Percentiles rank a stretch among this genome's conserved stretches.
These are phyloP conservation scores for Leucozona laternaria DNA, from an alignment of 2,888 invertebrate species.

Conservation along the genomic window DNA sequence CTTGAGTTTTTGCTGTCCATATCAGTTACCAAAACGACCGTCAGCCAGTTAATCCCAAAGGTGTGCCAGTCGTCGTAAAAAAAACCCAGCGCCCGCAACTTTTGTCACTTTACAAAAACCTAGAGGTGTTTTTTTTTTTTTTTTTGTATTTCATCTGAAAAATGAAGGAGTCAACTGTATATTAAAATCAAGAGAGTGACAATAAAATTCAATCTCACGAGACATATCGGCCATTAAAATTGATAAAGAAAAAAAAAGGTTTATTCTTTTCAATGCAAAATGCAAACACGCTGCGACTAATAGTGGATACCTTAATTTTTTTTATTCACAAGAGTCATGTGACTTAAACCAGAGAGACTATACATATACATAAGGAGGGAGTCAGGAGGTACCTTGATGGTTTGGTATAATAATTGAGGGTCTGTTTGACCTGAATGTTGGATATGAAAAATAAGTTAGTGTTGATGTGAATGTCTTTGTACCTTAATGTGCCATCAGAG, in stretches of 20 bases:
- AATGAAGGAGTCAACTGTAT: conserved; percentile 28
- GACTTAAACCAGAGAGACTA: neutral
- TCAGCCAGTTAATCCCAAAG: conserved; percentile 53
- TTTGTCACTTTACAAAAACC: conserved; percentile 44
- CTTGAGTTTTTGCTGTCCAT: conserved; percentile 33
- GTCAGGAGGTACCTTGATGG: neutral
- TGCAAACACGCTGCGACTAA: conserved; percentile 8
- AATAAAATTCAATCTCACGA: conserved; percentile 64
- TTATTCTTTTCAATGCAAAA: conserved; percentile 21
- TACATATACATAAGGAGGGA: conserved; percentile 1
- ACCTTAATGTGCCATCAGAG: neutral
- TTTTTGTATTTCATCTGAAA: neutral
- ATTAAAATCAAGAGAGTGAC: conserved; percentile 45
- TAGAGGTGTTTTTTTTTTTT: neutral
- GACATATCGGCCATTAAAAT: conserved; percentile 62
- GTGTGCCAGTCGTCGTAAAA: conserved; percentile 43
- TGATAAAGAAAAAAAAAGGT: conserved; percentile 28
- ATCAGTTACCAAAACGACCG: conserved; percentile 60
- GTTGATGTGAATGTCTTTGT: conserved; percentile 18
- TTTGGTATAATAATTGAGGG: neutral
- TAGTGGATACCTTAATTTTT: neutral
- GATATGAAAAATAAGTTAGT: neutral
- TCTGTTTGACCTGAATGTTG: conserved; percentile 29
- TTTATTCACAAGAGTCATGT: neutral
- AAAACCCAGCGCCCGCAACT: conserved; percentile 20